Conservation (phyloP, 1,140 invertebrate genomes). For the Tetramorium alpestre region DNA sequence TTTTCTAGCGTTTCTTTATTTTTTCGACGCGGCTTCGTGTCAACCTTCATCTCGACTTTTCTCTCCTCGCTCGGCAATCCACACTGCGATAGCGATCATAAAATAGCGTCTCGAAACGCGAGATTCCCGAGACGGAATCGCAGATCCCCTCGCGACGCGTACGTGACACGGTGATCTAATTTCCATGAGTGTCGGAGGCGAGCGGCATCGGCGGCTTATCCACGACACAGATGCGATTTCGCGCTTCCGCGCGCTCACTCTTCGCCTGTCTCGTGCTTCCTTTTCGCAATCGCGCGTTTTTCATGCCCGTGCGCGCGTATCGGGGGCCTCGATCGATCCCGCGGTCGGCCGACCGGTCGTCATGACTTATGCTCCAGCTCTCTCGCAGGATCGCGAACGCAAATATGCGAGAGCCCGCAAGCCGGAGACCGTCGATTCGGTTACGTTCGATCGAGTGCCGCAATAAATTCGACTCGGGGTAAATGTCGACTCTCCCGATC, state of each 20-base stretch:
- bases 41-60: not conserved
- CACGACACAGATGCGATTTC: conserved; percentile 18
- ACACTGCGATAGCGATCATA: not conserved
- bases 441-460: conserved; percentile 16
- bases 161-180: conserved; percentile 76
- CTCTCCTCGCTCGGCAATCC: not conserved
- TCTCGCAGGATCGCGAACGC: not conserved
- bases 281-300: conserved; percentile 14
- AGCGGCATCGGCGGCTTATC: conserved; percentile 38
- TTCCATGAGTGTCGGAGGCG: conserved; percentile 59
- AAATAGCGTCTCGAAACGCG: conserved; percentile 11
- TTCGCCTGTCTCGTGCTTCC: not conserved
- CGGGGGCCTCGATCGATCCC: conserved; percentile 6
- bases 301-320: not conserved
- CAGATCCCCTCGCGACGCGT: not conserved
- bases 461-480: conserved; percentile 29
- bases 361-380: not conserved
- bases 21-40: not conserved
- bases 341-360: conserved; percentile 1
- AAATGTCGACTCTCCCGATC: conserved; percentile 23
- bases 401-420: conserved; percentile 34
- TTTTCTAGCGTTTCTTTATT: not conserved
- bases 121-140: conserved; percentile 54
- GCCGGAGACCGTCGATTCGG: not conserved
- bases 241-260: conserved; percentile 1